phyloP scores from a whole-genome alignment of 2,113 vertebrate genomes.

The Ceyx cyanopectus region DNA sequence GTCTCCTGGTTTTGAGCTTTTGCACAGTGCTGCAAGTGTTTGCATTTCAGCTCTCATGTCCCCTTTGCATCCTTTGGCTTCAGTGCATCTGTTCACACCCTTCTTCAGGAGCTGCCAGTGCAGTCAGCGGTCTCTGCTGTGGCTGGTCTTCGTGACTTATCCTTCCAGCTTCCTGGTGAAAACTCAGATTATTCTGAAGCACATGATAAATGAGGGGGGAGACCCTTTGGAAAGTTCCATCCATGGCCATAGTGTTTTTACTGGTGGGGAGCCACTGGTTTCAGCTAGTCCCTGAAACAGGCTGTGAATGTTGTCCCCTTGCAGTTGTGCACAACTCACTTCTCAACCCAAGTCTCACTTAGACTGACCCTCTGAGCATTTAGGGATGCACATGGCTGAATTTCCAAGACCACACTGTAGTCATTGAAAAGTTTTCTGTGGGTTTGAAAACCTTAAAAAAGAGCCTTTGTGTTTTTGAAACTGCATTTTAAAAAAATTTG shows the following conservation, averaged over 20 bases:
- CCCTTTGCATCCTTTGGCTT: background rate
- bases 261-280: background rate
- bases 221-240: background rate
- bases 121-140: background rate
- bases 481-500: background rate
- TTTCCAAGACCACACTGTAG: background rate
- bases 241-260: background rate
- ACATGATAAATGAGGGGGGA: background rate
- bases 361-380: background rate
- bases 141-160: background rate
- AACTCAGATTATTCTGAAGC: background rate
- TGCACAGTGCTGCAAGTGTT: background rate
- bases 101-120: background rate
- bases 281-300: background rate
- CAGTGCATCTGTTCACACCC: background rate
- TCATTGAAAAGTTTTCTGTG: background rate
- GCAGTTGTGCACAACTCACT: background rate
- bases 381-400: background rate
- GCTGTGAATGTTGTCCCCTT: background rate
- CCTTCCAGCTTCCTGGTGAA: background rate
- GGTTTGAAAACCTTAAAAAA: background rate
- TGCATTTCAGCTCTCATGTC: background rate
- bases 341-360: background rate
- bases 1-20: background rate
- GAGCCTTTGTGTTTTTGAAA: background rate